These are phyloP conservation scores for Slavum lentiscoides DNA, from an alignment of 2,888 invertebrate species.

Conservation along the genomic window DNA sequence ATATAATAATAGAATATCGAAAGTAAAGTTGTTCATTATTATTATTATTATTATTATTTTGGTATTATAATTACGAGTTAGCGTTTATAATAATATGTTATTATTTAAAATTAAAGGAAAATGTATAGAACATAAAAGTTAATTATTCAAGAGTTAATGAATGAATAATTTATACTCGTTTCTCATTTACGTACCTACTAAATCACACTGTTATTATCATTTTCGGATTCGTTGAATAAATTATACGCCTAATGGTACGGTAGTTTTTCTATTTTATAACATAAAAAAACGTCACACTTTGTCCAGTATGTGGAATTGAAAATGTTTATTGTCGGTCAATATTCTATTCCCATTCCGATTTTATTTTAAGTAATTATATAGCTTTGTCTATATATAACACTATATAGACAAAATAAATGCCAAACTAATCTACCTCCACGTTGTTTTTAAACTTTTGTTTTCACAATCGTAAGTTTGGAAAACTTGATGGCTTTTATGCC, in stretches of 20 bases:
- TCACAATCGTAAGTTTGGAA: too few species aligned
- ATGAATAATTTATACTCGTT: slow-evolving; percentile 5
- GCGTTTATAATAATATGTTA: background rate
- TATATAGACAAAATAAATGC: too few species aligned
- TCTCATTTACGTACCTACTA: background rate
- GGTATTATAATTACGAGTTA: background rate
- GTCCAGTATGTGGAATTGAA: too few species aligned
- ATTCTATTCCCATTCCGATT: too few species aligned
- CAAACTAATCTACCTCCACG: too few species aligned
- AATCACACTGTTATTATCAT: background rate
- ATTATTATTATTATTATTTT: background rate
- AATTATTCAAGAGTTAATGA: slow-evolving; percentile 24
- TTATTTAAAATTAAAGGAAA: slow-evolving; percentile 8
- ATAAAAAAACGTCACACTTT: too few species aligned
- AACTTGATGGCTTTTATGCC: too few species aligned
- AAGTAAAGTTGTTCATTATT: background rate
- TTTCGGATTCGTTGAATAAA: slow-evolving; percentile 5
- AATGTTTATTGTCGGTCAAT: too few species aligned
- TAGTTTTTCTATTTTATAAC: too few species aligned
- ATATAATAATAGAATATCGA: background rate
- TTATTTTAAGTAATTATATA: too few species aligned
- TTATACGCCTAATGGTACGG: background rate
- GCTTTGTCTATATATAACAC: too few species aligned
- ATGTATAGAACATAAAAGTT: background rate
- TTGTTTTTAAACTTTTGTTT: too few species aligned